Conservation (phyloP, 2,888 invertebrate genomes). For the Parascotia fuliginaria region DNA sequence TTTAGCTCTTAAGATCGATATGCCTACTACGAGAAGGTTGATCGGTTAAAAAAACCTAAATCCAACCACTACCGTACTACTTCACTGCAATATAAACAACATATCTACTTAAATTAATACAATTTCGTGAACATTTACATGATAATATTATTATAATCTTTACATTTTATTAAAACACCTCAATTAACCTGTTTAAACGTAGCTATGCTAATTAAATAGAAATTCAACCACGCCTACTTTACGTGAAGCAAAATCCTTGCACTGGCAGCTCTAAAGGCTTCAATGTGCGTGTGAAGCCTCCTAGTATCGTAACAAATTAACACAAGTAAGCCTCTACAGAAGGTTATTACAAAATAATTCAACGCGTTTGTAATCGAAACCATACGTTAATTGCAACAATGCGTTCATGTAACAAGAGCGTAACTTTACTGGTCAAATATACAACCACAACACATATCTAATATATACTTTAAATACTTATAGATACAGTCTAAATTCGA, state of each 20-base stretch:
- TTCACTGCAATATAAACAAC: too few relatives aligned
- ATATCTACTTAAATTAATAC: too few relatives aligned
- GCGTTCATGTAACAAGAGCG: slow-evolving; percentile 51
- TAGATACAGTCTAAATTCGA: slow-evolving; percentile 1
- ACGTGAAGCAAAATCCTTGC: not conserved
- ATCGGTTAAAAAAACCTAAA: too few relatives aligned
- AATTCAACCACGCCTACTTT: not conserved
- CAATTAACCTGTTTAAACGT: not conserved
- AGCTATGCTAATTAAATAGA: not conserved
- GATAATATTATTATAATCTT: too few relatives aligned
- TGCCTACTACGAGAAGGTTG: too few relatives aligned
- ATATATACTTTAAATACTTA: slow-evolving; percentile 19
- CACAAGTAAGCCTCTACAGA: slow-evolving; percentile 18
- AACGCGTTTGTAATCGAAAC: slow-evolving; percentile 63
- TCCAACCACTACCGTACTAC: too few relatives aligned
- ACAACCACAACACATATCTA: slow-evolving; percentile 8
- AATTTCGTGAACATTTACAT: too few relatives aligned
- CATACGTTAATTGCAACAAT: slow-evolving; percentile 54
- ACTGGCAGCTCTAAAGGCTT: not conserved
- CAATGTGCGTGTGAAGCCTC: not conserved
- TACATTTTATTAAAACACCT: too few relatives aligned
- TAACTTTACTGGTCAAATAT: slow-evolving; percentile 39
- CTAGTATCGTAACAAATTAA: slow-evolving; percentile 6
- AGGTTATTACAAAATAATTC: slow-evolving; percentile 66
- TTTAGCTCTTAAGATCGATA: too few relatives aligned